These are phyloP conservation scores for Apis laboriosa DNA, from an alignment of 1,140 invertebrate species.

Conservation along the genomic window DNA sequence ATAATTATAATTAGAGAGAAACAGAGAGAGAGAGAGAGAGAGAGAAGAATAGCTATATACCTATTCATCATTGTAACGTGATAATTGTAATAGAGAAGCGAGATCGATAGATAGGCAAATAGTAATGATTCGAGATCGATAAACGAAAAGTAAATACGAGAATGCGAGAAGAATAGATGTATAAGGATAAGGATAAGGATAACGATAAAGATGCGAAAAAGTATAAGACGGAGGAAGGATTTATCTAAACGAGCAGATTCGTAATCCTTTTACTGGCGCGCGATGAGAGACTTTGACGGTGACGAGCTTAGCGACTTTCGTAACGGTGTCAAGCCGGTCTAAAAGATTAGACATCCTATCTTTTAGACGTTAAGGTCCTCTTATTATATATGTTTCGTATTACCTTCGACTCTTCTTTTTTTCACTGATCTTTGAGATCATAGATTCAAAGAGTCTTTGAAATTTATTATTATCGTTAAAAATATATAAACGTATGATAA, in stretches of 20 bases:
- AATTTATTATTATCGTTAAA: too few species aligned
- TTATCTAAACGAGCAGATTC: slow-evolving; percentile 59
- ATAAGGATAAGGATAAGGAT: too few species aligned
- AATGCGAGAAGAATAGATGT: not conserved
- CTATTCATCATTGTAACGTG: too few species aligned
- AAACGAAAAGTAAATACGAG: not conserved
- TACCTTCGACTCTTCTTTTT: not conserved
- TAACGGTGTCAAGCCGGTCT: slow-evolving; percentile 61
- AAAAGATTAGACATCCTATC: slow-evolving; percentile 54
- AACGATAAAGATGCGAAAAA: slow-evolving; percentile 20
- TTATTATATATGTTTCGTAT: slow-evolving; percentile 16
- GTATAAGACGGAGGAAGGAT: slow-evolving; percentile 46
- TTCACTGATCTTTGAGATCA: too few species aligned
- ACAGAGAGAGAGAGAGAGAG: too few species aligned
- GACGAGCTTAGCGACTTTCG: slow-evolving; percentile 65
- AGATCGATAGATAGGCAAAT: too few species aligned
- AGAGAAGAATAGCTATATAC: too few species aligned
- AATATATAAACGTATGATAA: too few species aligned
- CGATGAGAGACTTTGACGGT: slow-evolving; percentile 59
- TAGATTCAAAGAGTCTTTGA: too few species aligned
- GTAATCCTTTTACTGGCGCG: slow-evolving; percentile 62
- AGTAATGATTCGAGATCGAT: too few species aligned
- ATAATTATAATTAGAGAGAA: too few species aligned
- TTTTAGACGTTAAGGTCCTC: slow-evolving; percentile 45
- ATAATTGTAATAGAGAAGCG: too few species aligned